Percentiles rank a stretch among this genome's conserved stretches.
phyloP scores from a whole-genome alignment of 2,113 vertebrate species.

The Tachysurus vachellii region DNA sequence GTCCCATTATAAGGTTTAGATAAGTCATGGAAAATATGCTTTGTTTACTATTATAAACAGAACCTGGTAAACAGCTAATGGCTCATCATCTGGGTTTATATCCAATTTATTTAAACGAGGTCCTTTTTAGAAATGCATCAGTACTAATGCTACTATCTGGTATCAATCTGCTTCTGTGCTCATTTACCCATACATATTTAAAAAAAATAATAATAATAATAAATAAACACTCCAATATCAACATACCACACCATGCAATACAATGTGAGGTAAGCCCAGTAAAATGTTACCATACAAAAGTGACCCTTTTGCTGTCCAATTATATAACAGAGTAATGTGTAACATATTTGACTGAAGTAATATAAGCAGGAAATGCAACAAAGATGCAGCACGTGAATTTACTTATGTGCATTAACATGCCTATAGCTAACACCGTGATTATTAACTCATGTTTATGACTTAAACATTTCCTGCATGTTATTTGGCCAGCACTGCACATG shows the following conservation, averaged over 20 bases:
- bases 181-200: neutral
- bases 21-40: slow-evolving; percentile 61
- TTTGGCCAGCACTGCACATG: neutral
- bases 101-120: neutral
- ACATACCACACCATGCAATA: neutral
- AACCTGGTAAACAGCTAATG: slow-evolving; percentile 10
- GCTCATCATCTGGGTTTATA: neutral
- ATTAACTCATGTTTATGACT: neutral
- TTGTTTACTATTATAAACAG: slow-evolving; percentile 22
- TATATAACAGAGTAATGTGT: neutral
- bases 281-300: no score
- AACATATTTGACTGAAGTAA: neutral
- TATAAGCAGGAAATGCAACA: neutral
- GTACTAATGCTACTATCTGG: neutral
- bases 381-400: neutral
- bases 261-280: neutral
- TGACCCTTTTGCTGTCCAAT: neutral
- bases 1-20: slow-evolving; percentile 41
- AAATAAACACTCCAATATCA: no score
- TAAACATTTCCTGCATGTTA: neutral
- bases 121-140: neutral
- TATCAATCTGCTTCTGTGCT: neutral
- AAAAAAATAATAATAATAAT: neutral
- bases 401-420: neutral
- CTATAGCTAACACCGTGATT: neutral